These are phyloP conservation scores for Cephus nigrinus DNA, from an alignment of 2,888 invertebrate genomes.

Conservation along the genomic window DNA sequence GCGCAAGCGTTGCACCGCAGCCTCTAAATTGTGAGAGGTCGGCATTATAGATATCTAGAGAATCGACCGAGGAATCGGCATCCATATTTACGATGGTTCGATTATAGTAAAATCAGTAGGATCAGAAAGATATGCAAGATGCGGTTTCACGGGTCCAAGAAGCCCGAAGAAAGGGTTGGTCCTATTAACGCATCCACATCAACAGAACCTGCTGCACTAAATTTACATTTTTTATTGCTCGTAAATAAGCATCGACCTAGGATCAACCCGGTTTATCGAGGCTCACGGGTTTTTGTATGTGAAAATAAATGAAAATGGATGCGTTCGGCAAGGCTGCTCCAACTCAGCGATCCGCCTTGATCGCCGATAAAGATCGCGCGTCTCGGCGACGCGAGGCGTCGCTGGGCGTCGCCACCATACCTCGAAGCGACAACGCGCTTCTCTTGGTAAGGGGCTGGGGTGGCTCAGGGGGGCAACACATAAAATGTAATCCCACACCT, in stretches of 20 bases:
- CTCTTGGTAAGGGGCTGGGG: neutral
- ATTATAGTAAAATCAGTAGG: too few relatives aligned
- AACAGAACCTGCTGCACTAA: neutral
- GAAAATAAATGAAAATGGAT: neutral
- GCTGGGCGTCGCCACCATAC: neutral
- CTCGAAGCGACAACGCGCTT: neutral
- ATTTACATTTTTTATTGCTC: conserved; percentile 31
- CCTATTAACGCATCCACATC: too few relatives aligned
- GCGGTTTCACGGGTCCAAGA: too few relatives aligned
- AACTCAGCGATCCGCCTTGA: conserved; percentile 29
- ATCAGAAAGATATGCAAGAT: too few relatives aligned
- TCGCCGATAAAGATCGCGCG: conserved; percentile 37
- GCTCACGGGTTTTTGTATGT: neutral
- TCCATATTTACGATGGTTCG: too few relatives aligned
- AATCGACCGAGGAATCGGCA: too few relatives aligned
- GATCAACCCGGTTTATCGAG: conserved; percentile 3
- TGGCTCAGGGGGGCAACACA: conserved; percentile 25
- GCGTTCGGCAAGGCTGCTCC: neutral
- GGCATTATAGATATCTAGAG: too few relatives aligned
- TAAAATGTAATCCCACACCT: conserved; percentile 38
- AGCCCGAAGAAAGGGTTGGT: too few relatives aligned
- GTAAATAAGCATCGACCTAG: conserved; percentile 21
- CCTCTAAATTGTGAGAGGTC: too few relatives aligned
- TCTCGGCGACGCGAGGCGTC: conserved; percentile 1
- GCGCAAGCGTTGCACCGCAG: too few relatives aligned